Percentiles rank a stretch among this genome's conserved stretches.
These are phyloP conservation scores for Acanthurus leucopareius DNA, from an alignment of 2,797 vertebrate species.

Conservation along the genomic window DNA sequence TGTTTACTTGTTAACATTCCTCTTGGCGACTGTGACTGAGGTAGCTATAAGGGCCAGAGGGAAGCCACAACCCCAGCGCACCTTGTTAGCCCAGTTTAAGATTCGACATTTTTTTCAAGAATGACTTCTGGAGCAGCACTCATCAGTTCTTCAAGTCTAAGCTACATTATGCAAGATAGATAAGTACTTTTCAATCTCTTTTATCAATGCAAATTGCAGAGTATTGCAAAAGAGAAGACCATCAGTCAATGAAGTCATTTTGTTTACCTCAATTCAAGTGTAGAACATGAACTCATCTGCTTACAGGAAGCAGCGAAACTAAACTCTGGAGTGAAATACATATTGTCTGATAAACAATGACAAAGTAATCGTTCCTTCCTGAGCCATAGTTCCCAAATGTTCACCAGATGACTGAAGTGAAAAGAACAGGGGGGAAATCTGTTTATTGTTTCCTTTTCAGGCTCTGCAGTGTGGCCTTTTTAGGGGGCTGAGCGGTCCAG, in stretches of 20 bases:
- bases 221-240: background rate
- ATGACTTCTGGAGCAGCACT: background rate
- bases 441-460: background rate
- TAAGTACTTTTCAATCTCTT: background rate
- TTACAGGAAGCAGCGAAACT: slow-evolving; percentile 4
- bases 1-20: slow-evolving; percentile 84
- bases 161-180: background rate
- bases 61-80: slow-evolving; percentile 26
- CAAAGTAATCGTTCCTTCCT: background rate
- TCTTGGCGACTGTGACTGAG: slow-evolving; percentile 56
- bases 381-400: background rate
- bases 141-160: slow-evolving; percentile 3
- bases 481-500: background rate
- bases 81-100: slow-evolving; percentile 19
- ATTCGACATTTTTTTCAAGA: background rate
- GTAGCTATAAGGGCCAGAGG: slow-evolving; percentile 55
- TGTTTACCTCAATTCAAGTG: slow-evolving; percentile 31
- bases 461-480: background rate
- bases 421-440: background rate
- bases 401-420: background rate
- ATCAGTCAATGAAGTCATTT: background rate
- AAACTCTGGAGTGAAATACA: background rate
- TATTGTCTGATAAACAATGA: background rate
- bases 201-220: background rate
- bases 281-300: background rate